Percentiles rank a stretch among this genome's conserved stretches.
phyloP scores from a whole-genome alignment of 2,888 invertebrate genomes.

The Chaetoderma sp. region DNA sequence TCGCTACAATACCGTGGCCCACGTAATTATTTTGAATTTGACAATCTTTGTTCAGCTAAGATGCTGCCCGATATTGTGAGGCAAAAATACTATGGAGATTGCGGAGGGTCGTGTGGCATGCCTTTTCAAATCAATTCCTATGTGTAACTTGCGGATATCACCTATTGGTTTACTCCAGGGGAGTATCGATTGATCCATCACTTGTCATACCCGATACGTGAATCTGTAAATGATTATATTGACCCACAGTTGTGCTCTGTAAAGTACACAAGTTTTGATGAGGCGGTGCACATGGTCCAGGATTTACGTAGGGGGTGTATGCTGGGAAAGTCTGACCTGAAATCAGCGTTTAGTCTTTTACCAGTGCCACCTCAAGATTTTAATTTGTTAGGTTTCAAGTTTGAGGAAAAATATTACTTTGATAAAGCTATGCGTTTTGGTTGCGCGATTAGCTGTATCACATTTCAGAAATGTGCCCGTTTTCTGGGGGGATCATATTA shows the following conservation, averaged over 20 bases:
- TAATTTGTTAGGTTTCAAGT: constrained; percentile 24
- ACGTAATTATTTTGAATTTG: no score
- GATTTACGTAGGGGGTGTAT: not conserved
- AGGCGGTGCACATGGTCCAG: constrained; percentile 14
- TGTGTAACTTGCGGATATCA: constrained; percentile 6
- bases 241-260: constrained; percentile 5
- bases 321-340: constrained; percentile 29
- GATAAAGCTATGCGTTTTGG: constrained; percentile 22
- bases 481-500: constrained; percentile 15
- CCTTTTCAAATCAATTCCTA: no score
- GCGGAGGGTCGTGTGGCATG: no score
- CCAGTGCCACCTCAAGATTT: constrained; percentile 28
- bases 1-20: no score
- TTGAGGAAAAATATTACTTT: constrained; percentile 19
- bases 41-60: no score
- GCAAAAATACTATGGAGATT: no score
- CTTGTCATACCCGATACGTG: constrained; percentile 17
- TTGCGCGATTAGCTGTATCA: constrained; percentile 13
- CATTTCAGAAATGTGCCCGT: constrained; percentile 12
- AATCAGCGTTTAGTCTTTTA: constrained; percentile 31
- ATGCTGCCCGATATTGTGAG: no score
- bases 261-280: constrained; percentile 7
- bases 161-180: constrained; percentile 23
- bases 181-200: constrained; percentile 29
- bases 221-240: constrained; percentile 24